These are phyloP conservation scores for Eueremaeus valkanovi DNA, from an alignment of 2,888 invertebrate genomes.

Conservation along the genomic window DNA sequence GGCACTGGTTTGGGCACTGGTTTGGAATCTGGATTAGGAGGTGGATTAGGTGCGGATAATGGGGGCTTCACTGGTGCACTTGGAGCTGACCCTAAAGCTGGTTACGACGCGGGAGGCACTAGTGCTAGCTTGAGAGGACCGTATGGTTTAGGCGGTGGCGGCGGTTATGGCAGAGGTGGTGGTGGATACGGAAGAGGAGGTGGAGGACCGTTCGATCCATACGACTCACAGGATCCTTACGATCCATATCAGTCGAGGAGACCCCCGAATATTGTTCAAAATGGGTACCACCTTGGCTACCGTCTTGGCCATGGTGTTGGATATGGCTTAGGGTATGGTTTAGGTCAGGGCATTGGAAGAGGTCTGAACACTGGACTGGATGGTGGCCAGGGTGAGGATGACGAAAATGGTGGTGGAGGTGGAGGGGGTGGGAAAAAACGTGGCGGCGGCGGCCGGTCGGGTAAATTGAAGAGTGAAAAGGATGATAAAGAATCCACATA, in stretches of 20 bases:
- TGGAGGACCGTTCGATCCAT: background rate
- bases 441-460: background rate
- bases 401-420: background rate
- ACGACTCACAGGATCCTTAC: no score
- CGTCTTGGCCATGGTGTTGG: background rate
- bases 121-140: background rate
- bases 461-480: background rate
- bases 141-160: background rate
- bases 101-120: background rate
- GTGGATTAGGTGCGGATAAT: background rate
- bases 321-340: background rate
- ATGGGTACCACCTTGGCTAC: background rate
- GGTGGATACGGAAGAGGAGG: background rate
- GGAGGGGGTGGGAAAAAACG: background rate
- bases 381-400: background rate
- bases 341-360: background rate
- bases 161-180: background rate
- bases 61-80: background rate
- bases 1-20: background rate
- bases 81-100: background rate
- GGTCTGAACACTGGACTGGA: constrained; percentile 1
- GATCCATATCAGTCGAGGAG: background rate
- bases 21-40: background rate
- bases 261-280: background rate
- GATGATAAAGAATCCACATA: no score